Conservation (phyloP, 2,797 vertebrate species). For the Eurystomus glaucurus region DNA sequence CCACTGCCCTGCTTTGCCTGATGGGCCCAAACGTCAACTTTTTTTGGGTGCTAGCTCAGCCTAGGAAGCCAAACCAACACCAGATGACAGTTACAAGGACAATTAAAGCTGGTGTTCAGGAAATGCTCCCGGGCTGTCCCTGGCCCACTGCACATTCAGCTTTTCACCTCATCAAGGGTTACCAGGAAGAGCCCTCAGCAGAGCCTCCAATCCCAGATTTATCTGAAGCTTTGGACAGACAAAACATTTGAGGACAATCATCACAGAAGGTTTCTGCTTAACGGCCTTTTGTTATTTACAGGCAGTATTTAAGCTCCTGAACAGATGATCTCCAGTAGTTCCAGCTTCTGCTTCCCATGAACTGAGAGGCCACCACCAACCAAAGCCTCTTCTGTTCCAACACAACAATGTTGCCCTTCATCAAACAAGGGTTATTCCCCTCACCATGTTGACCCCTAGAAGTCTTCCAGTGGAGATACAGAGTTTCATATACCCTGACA, state of each 20-base stretch:
- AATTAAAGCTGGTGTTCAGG: neutral
- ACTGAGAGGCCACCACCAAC: neutral
- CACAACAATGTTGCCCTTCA: neutral
- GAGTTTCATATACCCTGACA: neutral
- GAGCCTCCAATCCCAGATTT: neutral
- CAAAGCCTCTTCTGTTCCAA: neutral
- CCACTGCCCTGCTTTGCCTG: neutral
- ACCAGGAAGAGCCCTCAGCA: neutral
- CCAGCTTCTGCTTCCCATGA: neutral
- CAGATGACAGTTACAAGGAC: neutral
- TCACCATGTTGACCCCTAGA: too few relatives aligned
- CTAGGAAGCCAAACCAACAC: neutral
- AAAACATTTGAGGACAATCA: neutral
- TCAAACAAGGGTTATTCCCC: neutral
- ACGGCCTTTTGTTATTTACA: neutral
- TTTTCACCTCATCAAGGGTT: neutral
- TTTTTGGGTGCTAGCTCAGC: neutral
- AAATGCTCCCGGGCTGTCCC: neutral
- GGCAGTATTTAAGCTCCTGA: neutral
- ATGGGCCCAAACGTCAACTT: neutral
- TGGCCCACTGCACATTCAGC: fast-evolving
- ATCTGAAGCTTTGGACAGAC: neutral
- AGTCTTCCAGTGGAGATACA: neutral
- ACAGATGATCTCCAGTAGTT: neutral
- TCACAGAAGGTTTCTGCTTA: neutral